These are phyloP conservation scores for Dastarcus helophoroides DNA, from an alignment of 2,888 invertebrate genomes.

Conservation along the genomic window DNA sequence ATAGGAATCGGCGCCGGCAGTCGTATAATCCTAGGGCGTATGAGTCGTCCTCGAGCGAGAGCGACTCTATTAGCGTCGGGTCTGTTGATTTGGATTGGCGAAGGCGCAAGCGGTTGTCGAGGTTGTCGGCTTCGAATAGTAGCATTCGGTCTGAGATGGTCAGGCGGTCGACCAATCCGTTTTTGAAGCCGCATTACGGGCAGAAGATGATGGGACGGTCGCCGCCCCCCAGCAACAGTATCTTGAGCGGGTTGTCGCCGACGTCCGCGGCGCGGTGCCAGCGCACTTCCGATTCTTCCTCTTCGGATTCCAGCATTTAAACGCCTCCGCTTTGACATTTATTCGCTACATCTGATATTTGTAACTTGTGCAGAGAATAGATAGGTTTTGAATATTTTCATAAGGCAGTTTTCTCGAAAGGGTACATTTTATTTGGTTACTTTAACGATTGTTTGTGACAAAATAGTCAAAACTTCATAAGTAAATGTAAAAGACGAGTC, in stretches of 20 bases:
- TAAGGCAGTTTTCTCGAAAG: too few relatives aligned
- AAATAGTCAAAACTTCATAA: too few relatives aligned
- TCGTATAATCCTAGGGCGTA: slow-evolving; percentile 48
- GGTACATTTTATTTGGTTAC: too few relatives aligned
- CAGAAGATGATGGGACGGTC: slow-evolving; percentile 37
- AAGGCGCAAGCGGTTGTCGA: slow-evolving; percentile 30
- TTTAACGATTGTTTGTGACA: too few relatives aligned
- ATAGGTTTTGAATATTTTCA: too few relatives aligned
- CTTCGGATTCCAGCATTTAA: slow-evolving; percentile 35
- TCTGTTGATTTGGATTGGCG: slow-evolving; percentile 37
- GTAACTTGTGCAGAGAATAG: too few relatives aligned
- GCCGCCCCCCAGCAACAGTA: slow-evolving; percentile 44
- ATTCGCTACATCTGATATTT: too few relatives aligned
- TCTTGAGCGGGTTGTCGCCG: slow-evolving; percentile 44
- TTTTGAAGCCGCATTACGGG: slow-evolving; percentile 35
- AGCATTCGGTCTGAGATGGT: slow-evolving; percentile 35
- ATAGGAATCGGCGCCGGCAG: slow-evolving; percentile 42
- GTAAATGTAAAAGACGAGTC: too few relatives aligned
- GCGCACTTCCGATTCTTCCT: slow-evolving; percentile 24
- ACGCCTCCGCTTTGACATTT: too few relatives aligned
- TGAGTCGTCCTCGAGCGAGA: slow-evolving; percentile 42
- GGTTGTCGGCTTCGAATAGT: slow-evolving; percentile 32
- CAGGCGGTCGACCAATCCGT: slow-evolving; percentile 26
- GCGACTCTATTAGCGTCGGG: slow-evolving; percentile 37
- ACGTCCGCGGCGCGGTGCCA: slow-evolving; percentile 36